Evolutionary conservation across 2,888 invertebrate species (phyloP).

Genomic region (Serripes groenlandicus): DNA sequence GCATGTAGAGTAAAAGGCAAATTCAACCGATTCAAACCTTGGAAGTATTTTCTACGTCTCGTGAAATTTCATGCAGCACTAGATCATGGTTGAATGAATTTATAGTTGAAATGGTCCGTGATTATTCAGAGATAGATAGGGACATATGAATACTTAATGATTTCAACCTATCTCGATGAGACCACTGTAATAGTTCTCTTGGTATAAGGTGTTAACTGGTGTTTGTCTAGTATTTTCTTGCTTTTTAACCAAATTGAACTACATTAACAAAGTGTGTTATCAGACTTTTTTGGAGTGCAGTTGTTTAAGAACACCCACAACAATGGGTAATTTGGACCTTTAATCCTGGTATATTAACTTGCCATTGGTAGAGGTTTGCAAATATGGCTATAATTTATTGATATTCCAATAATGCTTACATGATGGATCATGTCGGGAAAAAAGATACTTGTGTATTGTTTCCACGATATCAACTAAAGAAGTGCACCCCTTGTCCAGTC

Average conservation of each 20-base stretch:
- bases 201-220: not conserved
- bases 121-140: slow-evolving; percentile 23
- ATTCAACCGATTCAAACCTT: too few species aligned
- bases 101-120: not conserved
- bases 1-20: too few species aligned
- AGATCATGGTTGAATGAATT: too few species aligned
- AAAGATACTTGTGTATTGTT: too few species aligned
- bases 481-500: too few species aligned
- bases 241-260: not conserved
- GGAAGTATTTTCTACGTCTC: too few species aligned
- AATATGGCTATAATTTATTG: not conserved
- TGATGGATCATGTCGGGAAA: too few species aligned
- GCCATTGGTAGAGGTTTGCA: too few species aligned
- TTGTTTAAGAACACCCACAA: not conserved
- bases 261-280: not conserved
- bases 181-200: not conserved
- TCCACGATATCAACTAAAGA: too few species aligned
- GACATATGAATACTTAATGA: slow-evolving; percentile 5
- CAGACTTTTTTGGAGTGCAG: not conserved
- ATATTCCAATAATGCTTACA: not conserved
- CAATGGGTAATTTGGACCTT: too few species aligned
- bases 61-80: too few species aligned
- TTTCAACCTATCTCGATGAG: slow-evolving; percentile 16
- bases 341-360: too few species aligned
- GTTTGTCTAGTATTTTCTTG: not conserved